phyloP scores from a whole-genome alignment of 2,113 vertebrate genomes.

The Poecile atricapillus region DNA sequence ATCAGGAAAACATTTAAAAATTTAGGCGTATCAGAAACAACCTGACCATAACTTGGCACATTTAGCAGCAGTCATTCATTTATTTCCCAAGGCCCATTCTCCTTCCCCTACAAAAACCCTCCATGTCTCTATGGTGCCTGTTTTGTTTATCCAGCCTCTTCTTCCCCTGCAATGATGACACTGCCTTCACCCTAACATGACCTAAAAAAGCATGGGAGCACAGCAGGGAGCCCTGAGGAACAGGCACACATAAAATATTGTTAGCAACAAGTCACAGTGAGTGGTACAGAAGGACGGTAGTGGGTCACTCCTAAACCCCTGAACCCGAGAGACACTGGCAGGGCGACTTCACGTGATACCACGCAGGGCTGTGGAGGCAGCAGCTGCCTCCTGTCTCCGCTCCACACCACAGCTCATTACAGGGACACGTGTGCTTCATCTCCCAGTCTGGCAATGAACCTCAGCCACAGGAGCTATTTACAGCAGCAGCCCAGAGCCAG shows the following conservation, averaged over 20 bases:
- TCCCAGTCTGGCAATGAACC: conserved; percentile 11
- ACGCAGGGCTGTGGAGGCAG: neutral
- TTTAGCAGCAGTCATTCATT: neutral
- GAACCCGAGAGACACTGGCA: neutral
- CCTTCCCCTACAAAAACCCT: neutral
- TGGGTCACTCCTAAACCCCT: neutral
- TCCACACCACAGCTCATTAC: neutral
- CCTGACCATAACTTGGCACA: neutral
- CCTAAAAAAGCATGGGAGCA: neutral
- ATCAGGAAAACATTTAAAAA: neutral
- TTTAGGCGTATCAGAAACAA: neutral
- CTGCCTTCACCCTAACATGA: neutral
- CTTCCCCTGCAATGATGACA: rapidly evolving
- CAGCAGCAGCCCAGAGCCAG: conserved; percentile 9
- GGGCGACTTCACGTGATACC: neutral
- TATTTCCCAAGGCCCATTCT: neutral
- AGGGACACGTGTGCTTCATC: conserved; percentile 8
- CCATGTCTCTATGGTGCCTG: neutral
- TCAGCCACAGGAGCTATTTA: neutral
- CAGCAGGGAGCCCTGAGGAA: neutral
- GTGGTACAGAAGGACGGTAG: neutral
- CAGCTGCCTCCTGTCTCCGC: neutral
- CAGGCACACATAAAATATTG: neutral
- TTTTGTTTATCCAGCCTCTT: neutral
- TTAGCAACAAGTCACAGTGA: neutral